phyloP scores from a whole-genome alignment of 2,888 invertebrate genomes.

The Noctua pronuba region DNA sequence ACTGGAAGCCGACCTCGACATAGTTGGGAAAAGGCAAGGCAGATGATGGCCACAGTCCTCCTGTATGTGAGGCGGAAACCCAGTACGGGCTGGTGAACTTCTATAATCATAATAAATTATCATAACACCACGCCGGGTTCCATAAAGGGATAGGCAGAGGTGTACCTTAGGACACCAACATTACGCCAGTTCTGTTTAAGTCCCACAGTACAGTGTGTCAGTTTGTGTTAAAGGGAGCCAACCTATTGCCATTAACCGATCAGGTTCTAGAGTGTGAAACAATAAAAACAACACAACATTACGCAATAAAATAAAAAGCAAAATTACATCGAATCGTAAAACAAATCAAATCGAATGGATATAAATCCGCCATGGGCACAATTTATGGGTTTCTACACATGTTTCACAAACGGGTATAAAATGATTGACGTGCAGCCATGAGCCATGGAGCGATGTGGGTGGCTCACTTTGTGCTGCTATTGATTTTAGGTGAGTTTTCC shows the following conservation, averaged over 20 bases:
- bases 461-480: conserved; percentile 41
- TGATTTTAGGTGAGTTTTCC: conserved; percentile 56
- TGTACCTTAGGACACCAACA: background rate
- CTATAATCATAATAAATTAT: background rate
- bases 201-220: no score
- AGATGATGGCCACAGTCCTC: background rate
- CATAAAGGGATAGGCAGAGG: background rate
- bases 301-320: conserved; percentile 35
- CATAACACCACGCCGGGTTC: background rate
- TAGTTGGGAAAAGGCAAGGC: background rate
- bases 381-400: conserved; percentile 53
- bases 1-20: background rate
- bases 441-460: conserved; percentile 46
- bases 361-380: conserved; percentile 50
- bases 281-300: conserved; percentile 35
- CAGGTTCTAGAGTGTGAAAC: conserved; percentile 5
- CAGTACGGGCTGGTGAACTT: background rate
- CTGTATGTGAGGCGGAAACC: background rate
- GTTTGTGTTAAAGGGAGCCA: no score
- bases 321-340: conserved; percentile 47
- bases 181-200: background rate
- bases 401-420: conserved; percentile 45
- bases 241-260: background rate
- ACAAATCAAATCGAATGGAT: conserved; percentile 54
- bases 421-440: conserved; percentile 53